Evolutionary conservation across 2,888 invertebrate species (phyloP).

Genomic region (Diarsia mendica): DNA sequence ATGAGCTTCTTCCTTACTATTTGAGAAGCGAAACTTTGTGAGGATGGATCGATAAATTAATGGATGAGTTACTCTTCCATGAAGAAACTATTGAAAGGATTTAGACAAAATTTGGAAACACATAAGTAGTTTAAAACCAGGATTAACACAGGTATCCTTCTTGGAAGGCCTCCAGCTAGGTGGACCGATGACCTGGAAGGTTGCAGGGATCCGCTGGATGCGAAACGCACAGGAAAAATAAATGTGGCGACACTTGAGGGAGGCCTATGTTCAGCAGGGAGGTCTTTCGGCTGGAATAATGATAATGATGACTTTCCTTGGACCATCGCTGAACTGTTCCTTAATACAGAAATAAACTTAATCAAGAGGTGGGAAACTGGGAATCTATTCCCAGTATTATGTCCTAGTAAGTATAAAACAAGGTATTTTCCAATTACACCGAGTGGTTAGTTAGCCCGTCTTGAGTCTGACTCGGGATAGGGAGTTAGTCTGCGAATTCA

Average conservation of each 20-base stretch:
- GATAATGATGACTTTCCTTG: background rate
- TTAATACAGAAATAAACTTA: background rate
- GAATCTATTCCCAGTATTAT: too few species aligned
- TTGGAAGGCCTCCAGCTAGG: too few species aligned
- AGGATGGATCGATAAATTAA: background rate
- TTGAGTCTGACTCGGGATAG: constrained; percentile 10
- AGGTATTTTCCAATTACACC: constrained; percentile 8
- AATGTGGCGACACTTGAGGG: too few species aligned
- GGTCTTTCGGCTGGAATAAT: too few species aligned
- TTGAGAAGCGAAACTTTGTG: background rate
- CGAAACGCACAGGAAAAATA: too few species aligned
- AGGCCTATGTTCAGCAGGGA: too few species aligned
- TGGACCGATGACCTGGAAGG: too few species aligned
- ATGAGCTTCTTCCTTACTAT: background rate
- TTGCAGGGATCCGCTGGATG: too few species aligned
- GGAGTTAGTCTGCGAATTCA: constrained; percentile 48
- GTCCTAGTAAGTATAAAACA: constrained; percentile 7
- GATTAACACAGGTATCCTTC: background rate
- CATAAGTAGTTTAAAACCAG: background rate
- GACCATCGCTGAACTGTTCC: background rate
- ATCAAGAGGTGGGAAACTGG: background rate
- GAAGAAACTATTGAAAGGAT: background rate
- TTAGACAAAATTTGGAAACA: background rate
- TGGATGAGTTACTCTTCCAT: background rate
- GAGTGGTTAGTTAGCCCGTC: constrained; percentile 13